Conservation (phyloP, 2,113 vertebrate genomes). For the Anolis sagrei region DNA sequence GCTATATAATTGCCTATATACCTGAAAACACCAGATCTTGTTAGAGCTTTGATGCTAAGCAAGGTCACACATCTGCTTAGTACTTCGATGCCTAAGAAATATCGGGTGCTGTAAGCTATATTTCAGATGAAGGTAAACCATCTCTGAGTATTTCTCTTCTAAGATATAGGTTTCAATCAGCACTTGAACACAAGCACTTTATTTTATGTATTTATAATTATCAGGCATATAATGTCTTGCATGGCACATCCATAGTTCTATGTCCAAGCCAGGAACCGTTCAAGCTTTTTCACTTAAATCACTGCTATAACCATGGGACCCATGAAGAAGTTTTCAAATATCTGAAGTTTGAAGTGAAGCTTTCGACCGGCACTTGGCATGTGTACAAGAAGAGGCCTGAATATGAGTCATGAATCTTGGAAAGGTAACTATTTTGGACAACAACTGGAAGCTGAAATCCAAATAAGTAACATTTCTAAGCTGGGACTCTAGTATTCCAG, state of each 20-base stretch:
- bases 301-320: not conserved
- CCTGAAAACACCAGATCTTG: not conserved
- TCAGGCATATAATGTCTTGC: no score
- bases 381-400: not conserved
- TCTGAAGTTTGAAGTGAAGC: not conserved
- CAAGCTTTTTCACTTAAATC: constrained; percentile 3
- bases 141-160: no score
- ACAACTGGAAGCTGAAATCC: not conserved
- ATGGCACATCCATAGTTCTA: no score
- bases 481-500: not conserved
- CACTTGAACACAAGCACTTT: not conserved
- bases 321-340: not conserved
- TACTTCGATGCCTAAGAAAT: no score
- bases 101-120: no score
- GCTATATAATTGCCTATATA: not conserved
- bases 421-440: no score
- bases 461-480: not conserved
- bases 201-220: no score
- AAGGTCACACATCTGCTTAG: no score
- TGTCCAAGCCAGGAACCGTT: not conserved
- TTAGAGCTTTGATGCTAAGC: no score
- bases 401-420: no score
- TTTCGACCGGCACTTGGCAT: not conserved
- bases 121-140: no score
- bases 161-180: not conserved